Evolutionary conservation across 1,140 invertebrate species (phyloP).

Genomic region (Hetaerina americana): DNA sequence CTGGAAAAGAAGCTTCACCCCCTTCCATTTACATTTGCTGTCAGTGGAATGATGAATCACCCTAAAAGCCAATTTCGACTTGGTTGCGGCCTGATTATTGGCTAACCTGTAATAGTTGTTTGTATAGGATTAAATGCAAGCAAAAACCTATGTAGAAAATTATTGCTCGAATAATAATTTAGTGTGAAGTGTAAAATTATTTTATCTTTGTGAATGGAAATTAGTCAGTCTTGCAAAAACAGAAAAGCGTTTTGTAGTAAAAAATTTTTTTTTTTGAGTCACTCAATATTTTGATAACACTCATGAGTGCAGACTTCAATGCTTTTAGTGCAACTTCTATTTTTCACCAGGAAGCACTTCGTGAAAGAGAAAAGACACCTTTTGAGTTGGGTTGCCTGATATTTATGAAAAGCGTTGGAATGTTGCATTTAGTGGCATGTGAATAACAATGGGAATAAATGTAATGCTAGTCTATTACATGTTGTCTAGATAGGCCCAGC

Average conservation of each 20-base stretch:
- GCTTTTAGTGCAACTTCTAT: too few species aligned
- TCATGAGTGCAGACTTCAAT: too few species aligned
- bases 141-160: neutral
- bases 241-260: neutral
- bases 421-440: too few species aligned
- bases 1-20: constrained; percentile 87
- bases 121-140: neutral
- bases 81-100: constrained; percentile 77
- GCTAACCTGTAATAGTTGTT: constrained; percentile 33
- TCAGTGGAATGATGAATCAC: constrained; percentile 90
- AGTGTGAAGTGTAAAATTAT: neutral
- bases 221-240: neutral
- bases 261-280: neutral
- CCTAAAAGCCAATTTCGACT: constrained; percentile 74
- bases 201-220: neutral
- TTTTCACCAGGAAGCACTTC: too few species aligned
- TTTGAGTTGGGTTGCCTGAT: too few species aligned
- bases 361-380: too few species aligned
- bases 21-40: constrained; percentile 82
- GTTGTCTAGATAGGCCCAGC: too few species aligned
- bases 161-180: neutral
- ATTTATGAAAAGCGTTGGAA: too few species aligned
- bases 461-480: too few species aligned
- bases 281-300: too few species aligned
- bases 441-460: too few species aligned